Evolutionary conservation across 2,888 invertebrate genomes (phyloP), one percentile per base, ranked within the genome.

Genomic region (Philereme transversata): DNA sequence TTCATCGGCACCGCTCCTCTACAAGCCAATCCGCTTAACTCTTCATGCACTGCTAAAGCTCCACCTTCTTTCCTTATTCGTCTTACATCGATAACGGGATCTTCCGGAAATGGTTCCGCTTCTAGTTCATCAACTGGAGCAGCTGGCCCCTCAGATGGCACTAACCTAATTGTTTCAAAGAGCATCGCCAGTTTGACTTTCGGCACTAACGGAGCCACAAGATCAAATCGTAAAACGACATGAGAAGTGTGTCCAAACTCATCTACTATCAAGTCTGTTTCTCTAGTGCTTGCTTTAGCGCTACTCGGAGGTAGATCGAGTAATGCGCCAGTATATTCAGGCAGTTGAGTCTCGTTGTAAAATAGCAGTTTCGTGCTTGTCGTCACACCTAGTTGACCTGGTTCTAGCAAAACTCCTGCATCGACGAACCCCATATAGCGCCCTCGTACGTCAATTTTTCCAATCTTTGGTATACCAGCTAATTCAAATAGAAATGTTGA

Each of bases 21-120:
- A 64, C 84, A 85, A 49, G 89, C 78, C 56, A 91, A 75, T 7
- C 68, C 69, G 67, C 86, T 83, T 47, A 92, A 68, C 74, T 91
- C 92, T 62, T 82, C 84, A 63, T 92, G 92, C n/a, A 91, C 86
- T 11, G 84, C 81, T 49, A 90, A 76, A 47, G 92, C 91, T 5
- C 88, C 90, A 51, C 78, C 78, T 72, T 89, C 89, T 68, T 79
- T 84, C 52, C 87, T 79, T 60, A 92, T 83, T 50, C 77, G 76
- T 51, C 74, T 77, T 0, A 83, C 84, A 69, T 89, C 90, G 44
- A 90, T 67, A 3, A 60, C 44, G 44, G 72, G 55, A 66, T 87
- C 84, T 45, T 85, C 83, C n/a, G 75, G 76, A 4, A 71, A 59
- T 38, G 72, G 65, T 5, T 81, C 78, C 5, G 75, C 64, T 48